phyloP scores from a whole-genome alignment of 2,888 invertebrate species.

The Byasa hedistus region DNA sequence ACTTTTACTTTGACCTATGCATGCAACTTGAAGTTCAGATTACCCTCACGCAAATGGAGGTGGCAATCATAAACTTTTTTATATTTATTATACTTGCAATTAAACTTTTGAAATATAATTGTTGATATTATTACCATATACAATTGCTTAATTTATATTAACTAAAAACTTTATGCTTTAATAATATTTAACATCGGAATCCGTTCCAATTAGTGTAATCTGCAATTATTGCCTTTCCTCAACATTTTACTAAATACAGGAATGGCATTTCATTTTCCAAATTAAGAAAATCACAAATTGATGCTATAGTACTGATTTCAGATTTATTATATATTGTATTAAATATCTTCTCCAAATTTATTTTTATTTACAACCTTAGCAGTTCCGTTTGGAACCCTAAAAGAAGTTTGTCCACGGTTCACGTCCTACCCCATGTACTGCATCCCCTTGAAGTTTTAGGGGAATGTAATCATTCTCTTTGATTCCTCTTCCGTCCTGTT shows the following conservation, averaged over 20 bases:
- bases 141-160: no score
- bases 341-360: conserved; percentile 5
- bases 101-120: no score
- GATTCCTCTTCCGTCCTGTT: conserved; percentile 76
- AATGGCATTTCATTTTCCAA: no score
- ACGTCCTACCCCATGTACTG: conserved; percentile 58
- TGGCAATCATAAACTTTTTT: neutral
- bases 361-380: conserved; percentile 21
- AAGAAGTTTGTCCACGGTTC: conserved; percentile 73
- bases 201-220: no score
- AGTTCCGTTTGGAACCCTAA: conserved; percentile 47
- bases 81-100: neutral
- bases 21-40: conserved; percentile 36
- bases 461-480: conserved; percentile 77
- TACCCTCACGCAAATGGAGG: neutral
- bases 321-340: neutral
- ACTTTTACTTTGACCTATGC: conserved; percentile 52
- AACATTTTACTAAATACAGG: no score
- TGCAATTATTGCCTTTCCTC: no score
- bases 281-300: no score
- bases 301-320: no score
- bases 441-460: conserved; percentile 68
- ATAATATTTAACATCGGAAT: no score
- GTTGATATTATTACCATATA: no score
- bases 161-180: no score